Evolutionary conservation across 2,888 invertebrate species (phyloP).

Genomic region (Athalia circularis): DNA sequence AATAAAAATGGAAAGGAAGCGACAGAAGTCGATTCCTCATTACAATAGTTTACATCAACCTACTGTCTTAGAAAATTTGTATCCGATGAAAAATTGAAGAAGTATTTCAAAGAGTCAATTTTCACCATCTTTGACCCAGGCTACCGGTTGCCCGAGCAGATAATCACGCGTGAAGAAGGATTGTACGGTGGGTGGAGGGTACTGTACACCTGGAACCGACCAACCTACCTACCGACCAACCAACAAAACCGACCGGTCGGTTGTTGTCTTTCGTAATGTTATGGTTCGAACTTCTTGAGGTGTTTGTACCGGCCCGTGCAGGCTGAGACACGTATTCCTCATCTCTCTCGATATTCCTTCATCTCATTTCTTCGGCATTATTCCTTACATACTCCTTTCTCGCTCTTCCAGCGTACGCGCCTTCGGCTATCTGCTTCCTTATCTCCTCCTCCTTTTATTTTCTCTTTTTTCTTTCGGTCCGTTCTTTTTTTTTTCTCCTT

Average conservation of each 20-base stretch:
- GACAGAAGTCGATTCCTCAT: too few relatives aligned
- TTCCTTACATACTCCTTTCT: conserved; percentile 24
- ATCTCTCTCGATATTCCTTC: conserved; percentile 52
- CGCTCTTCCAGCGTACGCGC: conserved; percentile 29
- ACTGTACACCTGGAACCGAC: background rate
- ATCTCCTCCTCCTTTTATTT: conserved; percentile 27
- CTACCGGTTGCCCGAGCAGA: too few relatives aligned
- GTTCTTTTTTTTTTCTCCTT: conserved; percentile 42
- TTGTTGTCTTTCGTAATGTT: conserved; percentile 54
- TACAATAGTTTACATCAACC: too few relatives aligned
- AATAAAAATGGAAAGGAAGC: too few relatives aligned
- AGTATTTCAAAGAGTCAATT: too few relatives aligned
- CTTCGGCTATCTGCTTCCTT: conserved; percentile 35
- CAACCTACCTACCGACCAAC: background rate
- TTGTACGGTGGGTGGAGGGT: background rate
- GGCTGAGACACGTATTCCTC: conserved; percentile 66
- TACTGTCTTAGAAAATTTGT: too few relatives aligned
- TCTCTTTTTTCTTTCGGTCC: conserved; percentile 33
- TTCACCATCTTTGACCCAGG: too few relatives aligned
- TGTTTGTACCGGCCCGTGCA: conserved; percentile 66
- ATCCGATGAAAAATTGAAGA: too few relatives aligned
- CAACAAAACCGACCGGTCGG: background rate
- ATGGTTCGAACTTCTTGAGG: conserved; percentile 59
- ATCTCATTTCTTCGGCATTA: conserved; percentile 37
- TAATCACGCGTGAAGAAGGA: too few relatives aligned